Conservation (phyloP, 2,888 invertebrate species). For the Idaea biselata region DNA sequence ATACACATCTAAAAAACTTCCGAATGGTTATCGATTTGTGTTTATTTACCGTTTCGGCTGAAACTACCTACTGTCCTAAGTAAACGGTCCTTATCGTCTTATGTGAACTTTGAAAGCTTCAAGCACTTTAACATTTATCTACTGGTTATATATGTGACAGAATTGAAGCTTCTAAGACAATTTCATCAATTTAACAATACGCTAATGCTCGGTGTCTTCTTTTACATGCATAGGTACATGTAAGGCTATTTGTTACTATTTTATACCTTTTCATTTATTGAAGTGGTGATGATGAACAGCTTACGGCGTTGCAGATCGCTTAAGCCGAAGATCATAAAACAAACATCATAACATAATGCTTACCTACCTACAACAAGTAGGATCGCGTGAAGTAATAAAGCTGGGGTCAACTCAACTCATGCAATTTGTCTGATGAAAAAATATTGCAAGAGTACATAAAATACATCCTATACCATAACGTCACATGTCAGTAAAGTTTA, state of each 20-base stretch:
- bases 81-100: constrained; percentile 38
- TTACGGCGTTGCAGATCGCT: not conserved
- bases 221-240: no score
- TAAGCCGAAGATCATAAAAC: not conserved
- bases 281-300: no score
- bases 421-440: not conserved
- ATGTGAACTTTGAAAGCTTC: constrained; percentile 16
- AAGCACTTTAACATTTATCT: not conserved
- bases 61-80: constrained; percentile 42
- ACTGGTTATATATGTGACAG: not conserved
- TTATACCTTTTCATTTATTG: constrained; percentile 12
- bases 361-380: not conserved
- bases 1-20: constrained; percentile 23
- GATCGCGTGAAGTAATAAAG: not conserved
- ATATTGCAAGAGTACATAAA: constrained; percentile 51
- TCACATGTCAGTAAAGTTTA: constrained; percentile 31
- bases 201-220: not conserved
- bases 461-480: constrained; percentile 44
- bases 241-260: no score
- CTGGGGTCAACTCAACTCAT: not conserved
- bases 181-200: not conserved
- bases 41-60: constrained; percentile 28
- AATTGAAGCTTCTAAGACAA: not conserved
- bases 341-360: not conserved
- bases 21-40: constrained; percentile 21